phyloP scores from a whole-genome alignment of 2,888 invertebrate genomes.

The Parnassius glacialis region DNA sequence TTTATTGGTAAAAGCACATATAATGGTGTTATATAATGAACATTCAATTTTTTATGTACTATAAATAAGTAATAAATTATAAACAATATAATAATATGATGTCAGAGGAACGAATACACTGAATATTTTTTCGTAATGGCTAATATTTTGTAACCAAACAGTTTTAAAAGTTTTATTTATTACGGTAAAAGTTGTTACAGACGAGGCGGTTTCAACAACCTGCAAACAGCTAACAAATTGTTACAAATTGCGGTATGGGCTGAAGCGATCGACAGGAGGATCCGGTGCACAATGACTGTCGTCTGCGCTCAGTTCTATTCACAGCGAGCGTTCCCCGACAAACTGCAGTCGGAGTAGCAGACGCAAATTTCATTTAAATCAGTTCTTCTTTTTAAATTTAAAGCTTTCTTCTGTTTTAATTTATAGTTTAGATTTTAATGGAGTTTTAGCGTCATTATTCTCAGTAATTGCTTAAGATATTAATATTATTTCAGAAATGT shows the following conservation, averaged over 20 bases:
- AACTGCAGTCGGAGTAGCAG: background rate
- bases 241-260: slow-evolving; percentile 48
- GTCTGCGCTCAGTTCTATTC: slow-evolving; percentile 11
- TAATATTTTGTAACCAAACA: background rate
- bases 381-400: slow-evolving; percentile 1
- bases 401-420: slow-evolving; percentile 2
- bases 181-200: slow-evolving; percentile 14
- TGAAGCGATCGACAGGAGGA: slow-evolving; percentile 33
- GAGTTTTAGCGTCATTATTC: background rate
- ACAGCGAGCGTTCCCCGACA: background rate
- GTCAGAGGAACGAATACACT: no score
- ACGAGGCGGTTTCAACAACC: slow-evolving; percentile 13
- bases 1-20: no score
- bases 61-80: no score
- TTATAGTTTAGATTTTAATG: background rate
- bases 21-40: no score
- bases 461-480: no score
- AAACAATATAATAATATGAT: no score
- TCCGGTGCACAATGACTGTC: slow-evolving; percentile 37
- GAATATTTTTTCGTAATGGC: no score
- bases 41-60: no score
- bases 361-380: background rate
- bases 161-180: slow-evolving; percentile 17
- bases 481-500: no score
- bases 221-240: slow-evolving; percentile 48